These are phyloP conservation scores for Kryptolebias marmoratus DNA, from an alignment of 2,113 vertebrate genomes.

Conservation along the genomic window DNA sequence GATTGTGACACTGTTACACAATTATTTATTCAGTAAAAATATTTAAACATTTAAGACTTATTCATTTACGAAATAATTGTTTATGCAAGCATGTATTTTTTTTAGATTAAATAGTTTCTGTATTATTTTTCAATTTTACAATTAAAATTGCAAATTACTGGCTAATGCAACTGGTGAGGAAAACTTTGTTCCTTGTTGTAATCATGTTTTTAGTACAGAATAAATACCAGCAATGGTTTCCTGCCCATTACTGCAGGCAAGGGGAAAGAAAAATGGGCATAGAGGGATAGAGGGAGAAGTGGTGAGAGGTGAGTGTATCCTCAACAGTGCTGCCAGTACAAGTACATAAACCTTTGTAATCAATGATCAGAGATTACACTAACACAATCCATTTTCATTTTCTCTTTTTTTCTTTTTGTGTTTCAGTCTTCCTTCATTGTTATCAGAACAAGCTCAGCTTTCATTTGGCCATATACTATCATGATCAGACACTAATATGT, in stretches of 20 bases:
- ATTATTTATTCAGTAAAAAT: conserved; percentile 1
- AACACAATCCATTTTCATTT: conserved; percentile 35
- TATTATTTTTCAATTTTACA: background rate
- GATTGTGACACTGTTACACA: background rate
- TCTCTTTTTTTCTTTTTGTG: background rate
- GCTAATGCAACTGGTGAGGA: too few species aligned
- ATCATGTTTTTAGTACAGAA: conserved; percentile 39
- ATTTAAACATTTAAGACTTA: conserved; percentile 12
- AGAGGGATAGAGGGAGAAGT: conserved; percentile 25
- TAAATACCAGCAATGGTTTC: conserved; percentile 58
- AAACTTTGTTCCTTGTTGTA: too few species aligned
- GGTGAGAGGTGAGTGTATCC: conserved; percentile 55
- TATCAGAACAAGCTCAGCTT: conserved; percentile 49
- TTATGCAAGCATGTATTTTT: conserved; percentile 8
- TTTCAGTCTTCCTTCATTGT: conserved; percentile 35
- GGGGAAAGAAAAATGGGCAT: background rate
- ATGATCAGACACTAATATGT: conserved; percentile 48
- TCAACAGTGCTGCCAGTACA: conserved; percentile 53
- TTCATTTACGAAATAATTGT: conserved; percentile 8
- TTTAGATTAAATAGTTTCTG: background rate
- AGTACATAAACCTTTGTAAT: conserved; percentile 76
- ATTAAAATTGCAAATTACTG: background rate
- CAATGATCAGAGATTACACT: conserved; percentile 71
- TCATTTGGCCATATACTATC: conserved; percentile 59
- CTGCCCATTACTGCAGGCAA: conserved; percentile 25